Percentiles rank a stretch among this genome's conserved stretches.
These are phyloP conservation scores for Protobothrops flavoviridis DNA, from an alignment of 2,113 vertebrate species.

Conservation along the genomic window DNA sequence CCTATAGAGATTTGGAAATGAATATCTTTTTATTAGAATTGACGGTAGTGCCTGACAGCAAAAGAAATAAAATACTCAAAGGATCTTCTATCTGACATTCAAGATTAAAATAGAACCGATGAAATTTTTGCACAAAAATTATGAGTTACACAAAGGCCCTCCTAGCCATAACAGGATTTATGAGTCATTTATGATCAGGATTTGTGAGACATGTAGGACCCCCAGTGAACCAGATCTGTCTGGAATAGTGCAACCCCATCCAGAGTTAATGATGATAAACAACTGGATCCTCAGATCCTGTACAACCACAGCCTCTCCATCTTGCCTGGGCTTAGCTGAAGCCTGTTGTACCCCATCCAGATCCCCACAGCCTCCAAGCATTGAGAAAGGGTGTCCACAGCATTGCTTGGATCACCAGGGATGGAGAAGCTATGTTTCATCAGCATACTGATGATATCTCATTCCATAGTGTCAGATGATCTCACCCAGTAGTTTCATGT, in stretches of 20 bases:
- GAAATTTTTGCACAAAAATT: conserved; percentile 61
- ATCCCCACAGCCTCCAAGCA: neutral
- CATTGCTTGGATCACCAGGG: neutral
- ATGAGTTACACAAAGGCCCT: conserved; percentile 31
- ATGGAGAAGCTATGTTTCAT: neutral
- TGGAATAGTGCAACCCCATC: neutral
- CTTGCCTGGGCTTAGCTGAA: neutral
- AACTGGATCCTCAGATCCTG: neutral
- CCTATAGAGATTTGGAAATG: conserved; percentile 34
- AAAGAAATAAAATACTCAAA: conserved; percentile 64
- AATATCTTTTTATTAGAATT: conserved; percentile 32
- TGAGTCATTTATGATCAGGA: neutral
- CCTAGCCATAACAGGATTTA: neutral
- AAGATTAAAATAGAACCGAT: conserved; percentile 65
- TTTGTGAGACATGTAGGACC: neutral
- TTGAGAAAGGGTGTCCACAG: neutral
- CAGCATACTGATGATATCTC: neutral
- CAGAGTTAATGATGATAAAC: neutral
- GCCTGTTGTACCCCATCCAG: neutral
- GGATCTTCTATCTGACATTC: conserved; percentile 61
- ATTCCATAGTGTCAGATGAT: neutral
- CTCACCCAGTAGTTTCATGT: neutral
- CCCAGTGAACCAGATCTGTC: neutral
- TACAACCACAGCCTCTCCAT: neutral
- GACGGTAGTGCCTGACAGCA: conserved; percentile 56